phyloP scores from a whole-genome alignment of 1,140 invertebrate species.

The Drosophila arawakana region DNA sequence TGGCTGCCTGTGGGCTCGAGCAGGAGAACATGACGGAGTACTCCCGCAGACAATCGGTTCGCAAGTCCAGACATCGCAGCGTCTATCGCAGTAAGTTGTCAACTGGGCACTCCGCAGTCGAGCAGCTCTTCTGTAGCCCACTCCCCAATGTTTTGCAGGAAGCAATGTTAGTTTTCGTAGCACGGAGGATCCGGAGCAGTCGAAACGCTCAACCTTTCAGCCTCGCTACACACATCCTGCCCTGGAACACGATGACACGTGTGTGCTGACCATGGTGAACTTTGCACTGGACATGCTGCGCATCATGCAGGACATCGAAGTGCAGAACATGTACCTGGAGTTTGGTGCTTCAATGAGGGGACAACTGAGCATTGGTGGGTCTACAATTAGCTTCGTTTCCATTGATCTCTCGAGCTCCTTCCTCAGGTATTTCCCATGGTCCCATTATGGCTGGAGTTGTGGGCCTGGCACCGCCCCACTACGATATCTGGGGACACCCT shows the following conservation, averaged over 20 bases:
- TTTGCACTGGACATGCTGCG: conserved; percentile 49
- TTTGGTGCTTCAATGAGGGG: conserved; percentile 19
- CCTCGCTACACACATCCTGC: neutral
- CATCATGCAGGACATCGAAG: conserved; percentile 35
- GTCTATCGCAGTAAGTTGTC: neutral
- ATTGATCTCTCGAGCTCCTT: neutral
- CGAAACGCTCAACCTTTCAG: neutral
- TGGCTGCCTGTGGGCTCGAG: conserved; percentile 95
- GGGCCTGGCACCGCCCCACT: conserved; percentile 92
- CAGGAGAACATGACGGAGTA: conserved; percentile 28
- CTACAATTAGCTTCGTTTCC: neutral
- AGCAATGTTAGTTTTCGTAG: neutral
- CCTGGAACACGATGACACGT: conserved; percentile 7
- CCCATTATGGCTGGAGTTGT: conserved; percentile 95
- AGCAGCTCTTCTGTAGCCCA: no score
- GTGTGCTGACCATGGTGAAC: conserved; percentile 36
- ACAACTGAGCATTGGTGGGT: conserved; percentile 45
- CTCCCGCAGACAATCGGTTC: neutral
- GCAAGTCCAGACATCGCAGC: neutral
- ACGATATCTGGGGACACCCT: conserved; percentile 95
- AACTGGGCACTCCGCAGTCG: no score
- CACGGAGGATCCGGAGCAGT: neutral
- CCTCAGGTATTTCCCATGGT: conserved; percentile 89
- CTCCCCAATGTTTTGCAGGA: neutral
- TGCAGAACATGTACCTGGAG: conserved; percentile 12